Base-by-base conservation (phyloP, 2,113 vertebrate genomes). In the Morone saxatilis region DNA sequence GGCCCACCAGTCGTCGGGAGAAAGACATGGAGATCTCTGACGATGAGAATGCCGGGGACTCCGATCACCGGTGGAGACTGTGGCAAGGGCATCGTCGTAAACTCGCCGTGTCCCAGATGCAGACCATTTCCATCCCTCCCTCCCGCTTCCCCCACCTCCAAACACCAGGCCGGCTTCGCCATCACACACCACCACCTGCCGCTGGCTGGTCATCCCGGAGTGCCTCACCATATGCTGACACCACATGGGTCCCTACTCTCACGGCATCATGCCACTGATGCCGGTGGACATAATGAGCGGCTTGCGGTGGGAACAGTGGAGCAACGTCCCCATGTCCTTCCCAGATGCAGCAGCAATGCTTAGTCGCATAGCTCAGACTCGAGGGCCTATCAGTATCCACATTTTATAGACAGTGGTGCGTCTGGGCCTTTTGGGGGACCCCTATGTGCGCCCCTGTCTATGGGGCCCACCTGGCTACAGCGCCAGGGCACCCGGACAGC, bases 21-120 rank as follows among this genome's bases (percentile, higher is more conserved):
- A 99, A 99, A 86, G 98, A 99, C 94, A 99, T 99, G 98, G 98
- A 99, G 85, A 99, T 99, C 94, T 99, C 98, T 0, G 98, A 99
- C 0, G 98, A 99, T 0, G 98, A 99, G 95, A 97, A 97, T 97
- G 97, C 97, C 96, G 2, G 95, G 96, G 0, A 96, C 97, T 0
- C 97, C 98, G 0, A 97, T 96, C 92, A 93, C 95, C 81, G 94
- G 96, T 0, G 95, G 96, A 0, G 98, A 98, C n/a, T 98, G 97
- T 92, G 93, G 95, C 90, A 98, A 98, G 93, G 96, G 96, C 93
- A 98, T 99, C 7, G 97, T 99, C 62, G 96, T 99, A 65, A 97
- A 98, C 91, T 96, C 0, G 96, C 97, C 0, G 93, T 97, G 89
- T 97, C 95, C 43, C 92, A 96, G 0, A 95, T 96, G 0, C 96